A percentile compares a stretch with the other conserved stretches of the same genome.
These are phyloP conservation scores for Pseudococcus jackbeardsleyi DNA, from an alignment of 2,888 invertebrate species.

Conservation along the genomic window DNA sequence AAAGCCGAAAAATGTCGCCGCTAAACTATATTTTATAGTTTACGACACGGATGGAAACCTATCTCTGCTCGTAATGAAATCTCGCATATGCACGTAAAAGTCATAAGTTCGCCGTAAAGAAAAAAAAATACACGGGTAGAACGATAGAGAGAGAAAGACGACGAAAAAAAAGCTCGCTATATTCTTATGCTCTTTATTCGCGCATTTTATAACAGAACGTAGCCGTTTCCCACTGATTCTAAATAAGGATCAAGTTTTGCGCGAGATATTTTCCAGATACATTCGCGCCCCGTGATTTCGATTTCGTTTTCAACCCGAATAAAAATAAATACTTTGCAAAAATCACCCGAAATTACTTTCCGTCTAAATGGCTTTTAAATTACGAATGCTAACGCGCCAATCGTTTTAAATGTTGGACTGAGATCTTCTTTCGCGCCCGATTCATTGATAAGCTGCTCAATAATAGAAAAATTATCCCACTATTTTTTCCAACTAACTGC, in stretches of 20 bases:
- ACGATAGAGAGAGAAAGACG: background rate
- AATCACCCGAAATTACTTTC: background rate
- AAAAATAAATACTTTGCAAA: conserved; percentile 3
- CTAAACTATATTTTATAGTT: conserved; percentile 61
- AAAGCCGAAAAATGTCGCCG: conserved; percentile 60
- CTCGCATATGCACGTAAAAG: conserved; percentile 60
- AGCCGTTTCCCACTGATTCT: conserved; percentile 25
- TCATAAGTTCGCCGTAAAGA: conserved; percentile 48
- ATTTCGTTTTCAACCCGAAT: background rate
- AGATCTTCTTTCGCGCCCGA: background rate
- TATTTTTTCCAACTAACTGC: conserved; percentile 12
- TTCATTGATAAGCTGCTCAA: conserved; percentile 10
- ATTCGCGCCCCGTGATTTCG: background rate
- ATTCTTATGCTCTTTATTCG: conserved; percentile 14
- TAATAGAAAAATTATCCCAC: conserved; percentile 19
- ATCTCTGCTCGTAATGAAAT: conserved; percentile 57
- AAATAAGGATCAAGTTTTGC: conserved; percentile 37
- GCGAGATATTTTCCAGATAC: conserved; percentile 19
- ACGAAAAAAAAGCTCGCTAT: background rate
- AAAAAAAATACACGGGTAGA: conserved; percentile 36
- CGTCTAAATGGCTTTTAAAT: conserved; percentile 53
- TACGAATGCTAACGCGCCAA: conserved; percentile 38
- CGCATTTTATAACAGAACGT: conserved; percentile 23
- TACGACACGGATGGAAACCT: conserved; percentile 59
- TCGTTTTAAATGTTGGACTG: background rate